These are phyloP conservation scores for Lymantria dispar DNA, from an alignment of 2,888 invertebrate species.

Conservation along the genomic window DNA sequence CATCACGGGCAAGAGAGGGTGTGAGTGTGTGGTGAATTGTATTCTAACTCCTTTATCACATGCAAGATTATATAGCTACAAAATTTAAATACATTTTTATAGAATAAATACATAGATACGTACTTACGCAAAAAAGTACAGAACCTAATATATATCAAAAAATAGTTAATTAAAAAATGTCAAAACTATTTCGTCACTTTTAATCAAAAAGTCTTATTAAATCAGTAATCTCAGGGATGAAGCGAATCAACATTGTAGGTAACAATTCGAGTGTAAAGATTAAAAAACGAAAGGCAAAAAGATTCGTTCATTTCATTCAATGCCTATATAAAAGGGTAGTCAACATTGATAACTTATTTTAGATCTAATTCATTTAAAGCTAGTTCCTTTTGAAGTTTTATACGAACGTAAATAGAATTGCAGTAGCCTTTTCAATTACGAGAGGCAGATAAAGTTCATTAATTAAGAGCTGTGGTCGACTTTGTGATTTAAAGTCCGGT, in stretches of 20 bases:
- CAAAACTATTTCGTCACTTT: too few relatives aligned
- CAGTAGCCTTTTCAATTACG: slow-evolving; percentile 10
- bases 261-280: slow-evolving; percentile 3
- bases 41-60: too few relatives aligned
- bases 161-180: too few relatives aligned
- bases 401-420: slow-evolving; percentile 8
- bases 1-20: too few relatives aligned
- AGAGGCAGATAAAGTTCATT: slow-evolving; percentile 2
- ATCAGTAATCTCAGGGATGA: slow-evolving; percentile 22
- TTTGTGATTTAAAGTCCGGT: not conserved
- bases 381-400: slow-evolving; percentile 3
- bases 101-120: too few relatives aligned
- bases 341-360: slow-evolving; percentile 13
- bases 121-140: too few relatives aligned
- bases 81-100: too few relatives aligned
- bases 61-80: too few relatives aligned
- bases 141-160: too few relatives aligned
- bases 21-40: too few relatives aligned
- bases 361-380: slow-evolving; percentile 13
- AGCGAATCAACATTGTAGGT: slow-evolving; percentile 4
- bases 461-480: slow-evolving; percentile 5
- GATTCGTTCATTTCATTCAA: not conserved
- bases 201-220: not conserved
- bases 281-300: slow-evolving; percentile 10
- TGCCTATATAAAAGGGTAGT: not conserved